phyloP scores from a whole-genome alignment of 2,113 vertebrate genomes.

The Stigmatopora nigra region DNA sequence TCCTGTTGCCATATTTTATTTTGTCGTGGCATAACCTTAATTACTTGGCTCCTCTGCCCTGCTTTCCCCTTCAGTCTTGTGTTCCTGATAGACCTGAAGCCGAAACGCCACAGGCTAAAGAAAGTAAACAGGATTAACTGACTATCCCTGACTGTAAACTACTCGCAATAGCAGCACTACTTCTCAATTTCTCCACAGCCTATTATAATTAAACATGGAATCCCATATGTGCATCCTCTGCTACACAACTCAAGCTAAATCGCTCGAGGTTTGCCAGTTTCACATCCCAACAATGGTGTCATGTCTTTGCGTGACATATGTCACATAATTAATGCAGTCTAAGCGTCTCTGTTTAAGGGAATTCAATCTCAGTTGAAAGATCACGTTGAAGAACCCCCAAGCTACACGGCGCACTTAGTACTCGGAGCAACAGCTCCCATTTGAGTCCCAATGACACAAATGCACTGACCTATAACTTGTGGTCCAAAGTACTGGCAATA shows the following conservation, averaged over 20 bases:
- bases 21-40: conserved; percentile 40
- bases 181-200: conserved; percentile 53
- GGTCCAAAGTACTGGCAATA: conserved; percentile 33
- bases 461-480: conserved; percentile 54
- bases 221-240: conserved; percentile 57
- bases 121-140: conserved; percentile 72
- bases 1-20: conserved; percentile 44
- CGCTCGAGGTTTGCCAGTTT: conserved; percentile 43
- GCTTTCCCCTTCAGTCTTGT: conserved; percentile 23
- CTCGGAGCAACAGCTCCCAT: conserved; percentile 21
- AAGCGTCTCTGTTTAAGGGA: conserved; percentile 17
- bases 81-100: conserved; percentile 34
- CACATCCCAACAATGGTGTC: neutral
- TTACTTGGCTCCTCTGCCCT: conserved; percentile 28
- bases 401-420: conserved; percentile 44
- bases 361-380: conserved; percentile 36
- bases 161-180: conserved; percentile 61
- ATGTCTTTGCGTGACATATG: conserved; percentile 10
- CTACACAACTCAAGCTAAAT: conserved; percentile 41
- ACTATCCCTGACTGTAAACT: conserved; percentile 65
- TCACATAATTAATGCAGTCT: conserved; percentile 27
- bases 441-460: conserved; percentile 40
- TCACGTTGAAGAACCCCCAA: conserved; percentile 33
- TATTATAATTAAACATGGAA: conserved; percentile 67
- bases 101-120: conserved; percentile 54